These are phyloP conservation scores for Hirundo rustica DNA, from an alignment of 2,797 vertebrate species.

Conservation along the genomic window DNA sequence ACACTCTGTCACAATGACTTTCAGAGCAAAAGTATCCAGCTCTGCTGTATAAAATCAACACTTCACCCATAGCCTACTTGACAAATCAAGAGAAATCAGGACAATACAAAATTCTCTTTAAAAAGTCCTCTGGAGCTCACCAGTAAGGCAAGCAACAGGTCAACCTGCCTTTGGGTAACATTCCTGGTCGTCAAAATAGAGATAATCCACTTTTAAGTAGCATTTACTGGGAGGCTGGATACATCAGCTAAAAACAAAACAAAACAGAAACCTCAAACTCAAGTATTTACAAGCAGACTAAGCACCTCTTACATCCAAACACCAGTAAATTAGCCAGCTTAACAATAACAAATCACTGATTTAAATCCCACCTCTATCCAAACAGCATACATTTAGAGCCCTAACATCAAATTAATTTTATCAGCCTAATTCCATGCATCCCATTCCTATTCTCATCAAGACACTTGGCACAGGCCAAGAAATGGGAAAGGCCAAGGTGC, in stretches of 20 bases:
- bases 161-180: background rate
- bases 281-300: background rate
- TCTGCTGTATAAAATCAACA: background rate
- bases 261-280: background rate
- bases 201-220: background rate
- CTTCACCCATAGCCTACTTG: background rate
- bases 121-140: background rate
- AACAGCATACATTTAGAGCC: background rate
- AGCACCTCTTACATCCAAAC: background rate
- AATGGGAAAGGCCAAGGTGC: background rate
- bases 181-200: background rate
- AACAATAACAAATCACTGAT: background rate
- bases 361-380: background rate
- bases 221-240: background rate
- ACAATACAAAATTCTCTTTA: background rate
- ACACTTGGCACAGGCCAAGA: background rate
- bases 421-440: background rate
- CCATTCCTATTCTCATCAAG: background rate
- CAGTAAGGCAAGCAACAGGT: background rate
- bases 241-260: background rate
- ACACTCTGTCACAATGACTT: conserved; percentile 41
- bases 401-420: background rate
- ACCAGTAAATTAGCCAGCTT: background rate
- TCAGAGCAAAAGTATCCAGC: background rate
- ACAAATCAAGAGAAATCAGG: conserved; percentile 10